A percentile compares a stretch with the other conserved stretches of the same genome.
These are phyloP conservation scores for Clarias pachynema DNA, from an alignment of 2,797 vertebrate genomes.

Conservation along the genomic window DNA sequence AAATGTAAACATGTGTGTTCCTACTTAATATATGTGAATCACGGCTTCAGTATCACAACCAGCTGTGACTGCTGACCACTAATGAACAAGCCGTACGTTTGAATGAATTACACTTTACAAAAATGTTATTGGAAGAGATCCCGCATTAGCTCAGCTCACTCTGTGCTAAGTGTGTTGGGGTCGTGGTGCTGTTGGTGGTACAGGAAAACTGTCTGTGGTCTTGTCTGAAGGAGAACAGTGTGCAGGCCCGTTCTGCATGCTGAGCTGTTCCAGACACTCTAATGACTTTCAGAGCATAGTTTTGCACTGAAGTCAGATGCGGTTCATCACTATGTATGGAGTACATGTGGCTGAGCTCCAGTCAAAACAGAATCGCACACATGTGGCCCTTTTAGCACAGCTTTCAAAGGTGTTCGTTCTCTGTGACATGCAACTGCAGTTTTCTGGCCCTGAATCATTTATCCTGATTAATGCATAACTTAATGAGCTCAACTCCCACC, in stretches of 20 bases:
- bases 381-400: background rate
- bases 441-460: background rate
- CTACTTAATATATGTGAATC: background rate
- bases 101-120: background rate
- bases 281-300: conserved; percentile 69
- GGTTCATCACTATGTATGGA: conserved; percentile 58
- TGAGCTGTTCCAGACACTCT: conserved; percentile 47
- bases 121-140: background rate
- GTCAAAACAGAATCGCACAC: conserved; percentile 32
- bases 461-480: background rate
- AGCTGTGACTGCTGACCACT: background rate
- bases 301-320: conserved; percentile 64
- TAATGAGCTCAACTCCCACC: background rate
- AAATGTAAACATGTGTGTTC: background rate
- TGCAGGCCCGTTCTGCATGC: conserved; percentile 49
- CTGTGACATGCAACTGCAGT: background rate
- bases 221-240: conserved; percentile 55
- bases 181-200: conserved; percentile 16
- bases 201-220: conserved; percentile 42
- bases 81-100: background rate
- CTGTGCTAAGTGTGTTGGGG: conserved; percentile 15
- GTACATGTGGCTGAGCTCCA: conserved; percentile 65
- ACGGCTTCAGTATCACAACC: background rate
- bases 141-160: background rate
- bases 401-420: background rate